Percentiles rank a stretch among this genome's conserved stretches.
phyloP scores from a whole-genome alignment of 2,113 vertebrate genomes.

The Hemicordylus capensis region DNA sequence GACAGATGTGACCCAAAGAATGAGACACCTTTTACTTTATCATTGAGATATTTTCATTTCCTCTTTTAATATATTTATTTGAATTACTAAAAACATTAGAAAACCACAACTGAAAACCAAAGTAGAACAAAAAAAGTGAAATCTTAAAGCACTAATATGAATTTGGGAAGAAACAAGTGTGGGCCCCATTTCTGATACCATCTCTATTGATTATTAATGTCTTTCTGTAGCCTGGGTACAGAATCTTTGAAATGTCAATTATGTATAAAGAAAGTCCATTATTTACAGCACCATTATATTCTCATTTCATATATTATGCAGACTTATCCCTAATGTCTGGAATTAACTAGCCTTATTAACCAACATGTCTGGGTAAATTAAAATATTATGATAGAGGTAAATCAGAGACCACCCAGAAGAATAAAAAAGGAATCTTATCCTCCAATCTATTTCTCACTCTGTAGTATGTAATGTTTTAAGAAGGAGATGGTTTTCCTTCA shows the following conservation, averaged over 20 bases:
- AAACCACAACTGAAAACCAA: conserved; percentile 29
- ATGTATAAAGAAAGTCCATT: conserved; percentile 42
- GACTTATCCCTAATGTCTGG: conserved; percentile 21
- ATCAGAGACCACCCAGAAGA: not conserved
- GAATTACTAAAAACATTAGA: not conserved
- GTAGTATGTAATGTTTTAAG: not conserved
- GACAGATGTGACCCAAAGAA: not conserved
- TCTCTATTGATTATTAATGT: conserved; percentile 38
- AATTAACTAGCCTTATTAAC: conserved; percentile 38
- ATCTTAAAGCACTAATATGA: not conserved
- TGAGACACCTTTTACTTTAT: rapidly evolving
- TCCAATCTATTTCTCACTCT: not conserved
- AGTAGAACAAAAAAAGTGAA: not conserved
- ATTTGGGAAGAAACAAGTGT: not conserved
- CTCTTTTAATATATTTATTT: not conserved
- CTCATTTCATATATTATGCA: conserved; percentile 33
- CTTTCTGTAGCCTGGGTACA: conserved; percentile 33
- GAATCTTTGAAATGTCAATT: conserved; percentile 48
- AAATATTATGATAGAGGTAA: conserved; percentile 31
- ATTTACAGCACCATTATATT: conserved; percentile 41
- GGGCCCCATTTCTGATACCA: conserved; percentile 26
- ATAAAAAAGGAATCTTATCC: not conserved
- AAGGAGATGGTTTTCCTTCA: rapidly evolving
- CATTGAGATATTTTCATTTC: not conserved
- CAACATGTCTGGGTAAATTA: conserved; percentile 28